These are phyloP conservation scores for Oncopeltus fasciatus DNA, from an alignment of 1,140 invertebrate species.

Conservation along the genomic window DNA sequence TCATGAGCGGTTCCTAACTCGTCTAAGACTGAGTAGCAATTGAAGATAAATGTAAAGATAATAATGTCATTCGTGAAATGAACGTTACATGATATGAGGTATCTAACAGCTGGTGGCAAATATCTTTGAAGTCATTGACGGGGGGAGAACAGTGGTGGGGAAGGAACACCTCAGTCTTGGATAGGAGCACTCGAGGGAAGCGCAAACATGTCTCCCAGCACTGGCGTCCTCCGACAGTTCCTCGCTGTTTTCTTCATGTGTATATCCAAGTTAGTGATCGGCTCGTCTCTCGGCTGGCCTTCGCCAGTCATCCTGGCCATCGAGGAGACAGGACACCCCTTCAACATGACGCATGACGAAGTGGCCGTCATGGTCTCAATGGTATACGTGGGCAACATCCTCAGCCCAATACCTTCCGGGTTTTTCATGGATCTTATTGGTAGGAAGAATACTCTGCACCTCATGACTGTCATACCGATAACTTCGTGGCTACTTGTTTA, in stretches of 20 bases:
- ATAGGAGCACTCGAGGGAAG: too few species aligned
- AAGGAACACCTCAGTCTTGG: too few species aligned
- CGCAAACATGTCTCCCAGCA: too few species aligned
- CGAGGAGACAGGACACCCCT: slow-evolving; percentile 27
- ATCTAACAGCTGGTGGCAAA: too few species aligned
- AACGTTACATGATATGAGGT: too few species aligned
- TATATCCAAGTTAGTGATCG: slow-evolving; percentile 25
- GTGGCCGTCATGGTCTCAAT: not conserved
- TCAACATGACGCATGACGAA: too few species aligned
- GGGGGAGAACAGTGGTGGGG: too few species aligned
- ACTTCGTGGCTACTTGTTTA: slow-evolving; percentile 17
- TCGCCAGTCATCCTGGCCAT: slow-evolving; percentile 48
- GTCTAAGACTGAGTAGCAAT: too few species aligned
- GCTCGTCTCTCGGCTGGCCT: slow-evolving; percentile 56
- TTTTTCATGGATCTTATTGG: slow-evolving; percentile 58
- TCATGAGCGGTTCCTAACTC: too few species aligned
- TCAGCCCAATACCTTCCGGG: slow-evolving; percentile 25
- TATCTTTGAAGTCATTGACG: too few species aligned
- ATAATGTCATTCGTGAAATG: too few species aligned
- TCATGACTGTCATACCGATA: slow-evolving; percentile 34
- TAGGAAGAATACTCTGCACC: slow-evolving; percentile 48
- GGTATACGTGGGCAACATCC: not conserved
- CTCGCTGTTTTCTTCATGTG: not conserved
- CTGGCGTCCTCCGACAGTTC: not conserved
- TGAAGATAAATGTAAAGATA: too few species aligned